Evolutionary conservation across 1,140 invertebrate genomes (phyloP), one percentile per base, ranked within the genome.

Genomic region (Achroia grisella): DNA sequence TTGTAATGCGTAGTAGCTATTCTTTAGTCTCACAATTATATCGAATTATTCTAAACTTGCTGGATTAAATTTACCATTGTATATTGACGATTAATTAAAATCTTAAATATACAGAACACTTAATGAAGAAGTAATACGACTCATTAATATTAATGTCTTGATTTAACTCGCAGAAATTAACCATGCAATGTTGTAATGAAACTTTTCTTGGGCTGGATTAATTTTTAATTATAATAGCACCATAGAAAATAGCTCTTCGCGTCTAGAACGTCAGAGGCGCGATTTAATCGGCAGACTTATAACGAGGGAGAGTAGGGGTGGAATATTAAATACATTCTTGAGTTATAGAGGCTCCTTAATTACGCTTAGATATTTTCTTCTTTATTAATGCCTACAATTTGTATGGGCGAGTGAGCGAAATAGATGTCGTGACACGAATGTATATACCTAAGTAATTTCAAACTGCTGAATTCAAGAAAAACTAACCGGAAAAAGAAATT

Each of bases 221-320:
- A 74, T 75, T 76, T 76, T 83, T 80, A 78, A 81, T 81, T 80
- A 79, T 77, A 74, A 79, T 70, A 62, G 64, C 58, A 51, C 45
- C 40, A 56, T 71, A 55, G 57, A 52, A 67, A 71, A 13, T 68
- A 62, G 62, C 60, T 58, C 62, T 15, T 15, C 44, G 56, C 34
- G 42, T 56, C 64, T 70, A 74, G 74, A 71, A 60, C 71, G 62
- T 71, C 64, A 74, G 57, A 56, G 64, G 64, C 59, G 48, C 69
- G 62, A 67, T 71, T 79, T 81, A 78, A 84, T 83, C 63, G 65
- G 65, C 52, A 51, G 63, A 39, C 64, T 71, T 71, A 74, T 72
- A 72, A 78, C 52, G 63, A 72, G 62, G 68, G 59, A 40, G 31
- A 48, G 46, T 23, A 23, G 48, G 44, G 45, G 55, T 54, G 65